Base-by-base conservation (phyloP, 1,140 invertebrate genomes). In the Trypoxylus dichotomus region DNA sequence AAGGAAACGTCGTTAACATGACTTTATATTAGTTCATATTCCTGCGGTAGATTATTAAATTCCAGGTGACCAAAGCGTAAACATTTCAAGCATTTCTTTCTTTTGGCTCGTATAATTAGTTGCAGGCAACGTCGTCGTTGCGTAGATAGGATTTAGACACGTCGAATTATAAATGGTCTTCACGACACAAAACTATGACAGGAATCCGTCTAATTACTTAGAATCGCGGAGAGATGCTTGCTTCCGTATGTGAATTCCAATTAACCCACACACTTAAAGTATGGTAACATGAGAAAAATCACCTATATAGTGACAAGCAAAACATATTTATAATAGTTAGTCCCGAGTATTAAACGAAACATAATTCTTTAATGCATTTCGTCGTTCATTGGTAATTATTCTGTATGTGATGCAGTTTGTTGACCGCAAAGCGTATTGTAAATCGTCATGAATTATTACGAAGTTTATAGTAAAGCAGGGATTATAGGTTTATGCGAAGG, bases 241-340 rank as follows among this genome's bases (percentile, higher is more conserved):
- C 60, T 68, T 68, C 60, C 60, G 60, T 68, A 68, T 68, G 27
- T 68, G 60, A 68, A 68, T 68, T 68, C 60, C 24, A 68, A 68
- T 68, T 68, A 68, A 68, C 24, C 21, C 15, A 54, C 24, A 68
- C 60, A 27, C 8, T 68, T 68, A 68, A 29, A 29, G 24, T 25
- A 8, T 19, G n/a, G 21, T 60, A 60, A 60, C 58, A 60, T 60
- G 58, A 19, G n/a, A 60, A 60, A 60, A 60, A 60, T 60, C n/a
- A 24, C 15, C 1, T 60, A 60, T 60, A 19, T 19, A 60, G 58
- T 24, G 58, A 60, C 58, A 68, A 68, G 60, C 60, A 68, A 25
- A 29, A 25, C 60, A 21, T 68, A 68, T 24, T 68, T 68, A 68
- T 68, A 25, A 68, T 68, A 24, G 24, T 25, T 37, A 37, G 21